Evolutionary conservation across 2,113 vertebrate genomes (phyloP), one percentile per base, ranked within the genome.

Genomic region (Pelusios castaneus): DNA sequence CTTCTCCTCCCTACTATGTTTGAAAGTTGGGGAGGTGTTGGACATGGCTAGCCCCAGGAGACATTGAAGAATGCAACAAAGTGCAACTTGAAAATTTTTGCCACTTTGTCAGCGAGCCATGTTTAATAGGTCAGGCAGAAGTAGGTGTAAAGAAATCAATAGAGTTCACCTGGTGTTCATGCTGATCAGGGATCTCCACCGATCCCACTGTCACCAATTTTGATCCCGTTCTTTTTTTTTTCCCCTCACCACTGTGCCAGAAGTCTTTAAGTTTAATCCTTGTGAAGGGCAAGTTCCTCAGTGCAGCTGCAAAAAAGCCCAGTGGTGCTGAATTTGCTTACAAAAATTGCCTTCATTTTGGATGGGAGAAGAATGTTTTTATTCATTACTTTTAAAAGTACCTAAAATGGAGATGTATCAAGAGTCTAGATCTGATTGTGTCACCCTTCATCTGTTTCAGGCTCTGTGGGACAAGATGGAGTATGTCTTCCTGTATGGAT

Each of bases 81-180:
- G 96, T 88, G 92, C 91, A 84, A 27, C 80, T 75, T 29, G 90
- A 89, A 2, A 27, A 17, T 80, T 95, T n/a, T 96, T 73, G 63
- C 84, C 96, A 93, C 94, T 89, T 95, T 81, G 49, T 85, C 94
- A 51, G 97, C 95, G 97, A 97, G 95, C 97, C 90, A 0, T 97
- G 93, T 54, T 60, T 96, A 97, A 98, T 95, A 87, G 96, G 97
- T 97, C 97, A 85, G 91, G 89, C 73, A 19, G 73, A 78, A 87
- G 87, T 77, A 95, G 93, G 92, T 94, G 89, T 14, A 82, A 93
- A 10, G 19, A 94, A 96, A 98, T 98, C 98, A 97, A 98, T 98
- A 95, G 55, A 80, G 67, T 0, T 29, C 49, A 29, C 63, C 22
- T 34, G 55, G 47, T 81, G 84, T 47, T 85, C 34, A 11, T 51